Percentiles rank a stretch among this genome's conserved stretches.
Evolutionary conservation across 1,140 invertebrate genomes (phyloP).

Genomic region (Samia ricini): DNA sequence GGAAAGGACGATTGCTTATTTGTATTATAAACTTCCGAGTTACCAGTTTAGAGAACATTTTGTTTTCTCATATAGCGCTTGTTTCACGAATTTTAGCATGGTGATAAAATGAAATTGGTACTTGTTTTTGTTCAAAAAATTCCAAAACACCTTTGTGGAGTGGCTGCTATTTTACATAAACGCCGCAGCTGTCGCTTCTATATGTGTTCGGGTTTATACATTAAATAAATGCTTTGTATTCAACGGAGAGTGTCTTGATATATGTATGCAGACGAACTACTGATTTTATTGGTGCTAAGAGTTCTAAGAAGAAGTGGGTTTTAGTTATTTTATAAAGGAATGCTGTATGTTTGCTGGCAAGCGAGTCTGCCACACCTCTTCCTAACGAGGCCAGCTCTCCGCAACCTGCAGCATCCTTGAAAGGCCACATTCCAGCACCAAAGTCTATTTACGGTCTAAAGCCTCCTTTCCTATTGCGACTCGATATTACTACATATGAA

Average conservation of each 20-base stretch:
- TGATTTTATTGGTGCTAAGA: constrained; percentile 4
- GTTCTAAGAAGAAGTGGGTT: constrained; percentile 40
- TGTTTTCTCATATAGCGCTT: not conserved
- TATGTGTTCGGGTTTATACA: not conserved
- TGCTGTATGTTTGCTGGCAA: constrained; percentile 39
- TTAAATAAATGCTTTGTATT: constrained; percentile 8
- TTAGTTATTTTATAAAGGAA: constrained; percentile 50
- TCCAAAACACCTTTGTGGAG: not conserved
- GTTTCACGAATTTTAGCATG: constrained; percentile 1
- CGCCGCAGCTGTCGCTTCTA: not conserved
- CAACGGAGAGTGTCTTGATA: not conserved
- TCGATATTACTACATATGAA: constrained; percentile 47
- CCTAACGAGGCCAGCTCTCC: constrained; percentile 33
- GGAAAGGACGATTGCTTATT: not conserved
- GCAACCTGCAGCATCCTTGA: constrained; percentile 64
- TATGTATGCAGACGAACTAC: not conserved
- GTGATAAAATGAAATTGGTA: constrained; percentile 4
- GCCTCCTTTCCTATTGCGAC: constrained; percentile 53
- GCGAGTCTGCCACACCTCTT: constrained; percentile 55
- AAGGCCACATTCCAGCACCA: constrained; percentile 65
- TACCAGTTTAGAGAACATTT: constrained; percentile 1
- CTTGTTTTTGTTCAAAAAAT: constrained; percentile 5
- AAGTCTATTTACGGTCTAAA: constrained; percentile 53
- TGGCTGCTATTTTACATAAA: not conserved
- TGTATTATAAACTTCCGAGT: constrained; percentile 3